These are phyloP conservation scores for Macrosteles quadrilineatus DNA, from an alignment of 1,140 invertebrate genomes.

Conservation along the genomic window DNA sequence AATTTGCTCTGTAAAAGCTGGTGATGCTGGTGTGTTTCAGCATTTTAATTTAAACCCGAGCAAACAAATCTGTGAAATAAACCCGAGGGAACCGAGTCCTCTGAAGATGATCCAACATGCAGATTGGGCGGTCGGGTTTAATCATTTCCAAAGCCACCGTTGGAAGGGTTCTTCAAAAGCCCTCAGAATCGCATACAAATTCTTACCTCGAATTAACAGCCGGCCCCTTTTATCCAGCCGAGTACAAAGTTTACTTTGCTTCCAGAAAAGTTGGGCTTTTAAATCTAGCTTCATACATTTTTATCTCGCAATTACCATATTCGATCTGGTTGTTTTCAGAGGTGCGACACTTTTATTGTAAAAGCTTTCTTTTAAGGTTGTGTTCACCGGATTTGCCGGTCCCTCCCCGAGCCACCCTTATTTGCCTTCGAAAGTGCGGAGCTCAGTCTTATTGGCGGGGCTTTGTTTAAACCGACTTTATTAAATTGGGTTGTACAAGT, in stretches of 20 bases:
- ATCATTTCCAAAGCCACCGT: too few relatives aligned
- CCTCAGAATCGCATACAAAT: slow-evolving; percentile 17
- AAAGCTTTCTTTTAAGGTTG: slow-evolving; percentile 4
- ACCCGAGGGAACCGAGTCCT: too few relatives aligned
- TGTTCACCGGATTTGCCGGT: slow-evolving; percentile 5
- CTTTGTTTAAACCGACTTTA: too few relatives aligned
- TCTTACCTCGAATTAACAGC: slow-evolving; percentile 16
- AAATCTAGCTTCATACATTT: slow-evolving; percentile 21
- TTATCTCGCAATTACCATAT: slow-evolving; percentile 22
- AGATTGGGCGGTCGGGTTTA: too few relatives aligned
- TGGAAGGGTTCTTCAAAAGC: slow-evolving; percentile 24
- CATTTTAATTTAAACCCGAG: too few relatives aligned
- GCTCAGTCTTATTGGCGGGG: background rate
- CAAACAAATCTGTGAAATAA: too few relatives aligned
- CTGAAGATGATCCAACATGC: too few relatives aligned
- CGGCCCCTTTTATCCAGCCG: slow-evolving; percentile 5
- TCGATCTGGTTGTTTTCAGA: slow-evolving; percentile 10
- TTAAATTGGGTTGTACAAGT: too few relatives aligned
- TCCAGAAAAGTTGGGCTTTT: slow-evolving; percentile 23
- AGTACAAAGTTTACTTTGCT: slow-evolving; percentile 25
- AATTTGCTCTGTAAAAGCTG: too few relatives aligned
- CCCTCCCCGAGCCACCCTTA: background rate
- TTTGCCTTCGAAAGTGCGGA: slow-evolving; percentile 11
- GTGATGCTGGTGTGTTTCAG: too few relatives aligned
- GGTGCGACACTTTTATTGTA: slow-evolving; percentile 25